These are phyloP conservation scores for Stylophora pistillata DNA, from an alignment of 64 coral and sea anemone species.

Conservation along the genomic window DNA sequence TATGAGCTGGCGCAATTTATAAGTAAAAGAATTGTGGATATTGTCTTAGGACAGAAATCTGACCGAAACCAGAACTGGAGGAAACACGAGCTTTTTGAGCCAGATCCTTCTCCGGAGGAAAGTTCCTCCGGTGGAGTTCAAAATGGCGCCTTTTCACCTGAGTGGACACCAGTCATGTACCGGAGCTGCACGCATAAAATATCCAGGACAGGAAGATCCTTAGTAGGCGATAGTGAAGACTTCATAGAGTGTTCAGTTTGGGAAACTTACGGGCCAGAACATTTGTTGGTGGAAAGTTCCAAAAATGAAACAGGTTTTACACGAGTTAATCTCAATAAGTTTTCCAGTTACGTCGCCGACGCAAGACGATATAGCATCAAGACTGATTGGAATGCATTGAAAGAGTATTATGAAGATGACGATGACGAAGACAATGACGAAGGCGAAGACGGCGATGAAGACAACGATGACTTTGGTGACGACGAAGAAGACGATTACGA, in stretches of 20 bases:
- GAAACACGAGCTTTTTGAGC: background rate
- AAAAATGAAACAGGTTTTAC: background rate
- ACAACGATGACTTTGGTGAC: background rate
- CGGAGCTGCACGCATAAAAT: background rate
- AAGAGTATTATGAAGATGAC: background rate
- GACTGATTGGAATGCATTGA: background rate
- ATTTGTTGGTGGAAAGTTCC: background rate
- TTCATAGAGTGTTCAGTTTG: background rate
- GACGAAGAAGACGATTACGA: background rate
- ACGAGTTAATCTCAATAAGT: background rate
- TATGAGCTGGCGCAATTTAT: constrained; percentile 77
- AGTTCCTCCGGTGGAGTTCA: background rate
- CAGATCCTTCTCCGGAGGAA: background rate
- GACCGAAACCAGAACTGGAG: background rate
- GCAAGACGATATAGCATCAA: background rate
- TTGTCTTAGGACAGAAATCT: background rate
- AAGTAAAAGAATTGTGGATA: constrained; percentile 28
- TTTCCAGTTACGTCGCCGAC: background rate
- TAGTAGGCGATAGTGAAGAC: background rate
- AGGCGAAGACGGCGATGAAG: background rate
- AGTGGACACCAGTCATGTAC: background rate
- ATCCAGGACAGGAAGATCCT: background rate
- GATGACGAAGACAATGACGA: background rate
- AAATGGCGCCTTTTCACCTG: background rate
- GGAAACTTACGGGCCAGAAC: background rate